Conservation (phyloP, 2,888 invertebrate species). For the Theristus sp. region DNA sequence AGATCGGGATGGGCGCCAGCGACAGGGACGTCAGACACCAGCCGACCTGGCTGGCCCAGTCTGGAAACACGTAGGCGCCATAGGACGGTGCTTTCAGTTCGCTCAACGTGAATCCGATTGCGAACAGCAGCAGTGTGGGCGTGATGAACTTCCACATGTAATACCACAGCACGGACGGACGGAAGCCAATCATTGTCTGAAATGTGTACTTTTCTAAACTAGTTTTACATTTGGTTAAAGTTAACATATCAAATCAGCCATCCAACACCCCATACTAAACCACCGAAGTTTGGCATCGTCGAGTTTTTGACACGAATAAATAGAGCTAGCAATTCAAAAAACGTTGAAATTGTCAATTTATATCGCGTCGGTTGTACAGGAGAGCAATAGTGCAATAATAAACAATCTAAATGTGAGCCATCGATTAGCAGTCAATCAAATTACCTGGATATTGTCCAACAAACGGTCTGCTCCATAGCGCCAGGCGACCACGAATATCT, state of each 20-base stretch:
- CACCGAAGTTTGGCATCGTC: too few relatives aligned
- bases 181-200: slow-evolving; percentile 25
- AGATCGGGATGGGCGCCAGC: slow-evolving; percentile 24
- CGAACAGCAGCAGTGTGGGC: slow-evolving; percentile 24
- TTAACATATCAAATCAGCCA: too few relatives aligned
- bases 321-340: too few relatives aligned
- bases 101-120: slow-evolving; percentile 23
- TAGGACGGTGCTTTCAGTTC: slow-evolving; percentile 25
- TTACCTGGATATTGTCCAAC: slow-evolving; percentile 17
- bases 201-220: too few relatives aligned
- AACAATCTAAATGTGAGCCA: too few relatives aligned
- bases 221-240: too few relatives aligned
- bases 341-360: too few relatives aligned
- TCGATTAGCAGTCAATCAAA: too few relatives aligned
- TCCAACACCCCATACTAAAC: too few relatives aligned
- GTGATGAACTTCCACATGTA: slow-evolving; percentile 26
- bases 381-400: too few relatives aligned
- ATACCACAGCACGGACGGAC: slow-evolving; percentile 22
- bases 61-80: slow-evolving; percentile 20
- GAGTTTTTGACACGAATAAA: too few relatives aligned
- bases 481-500: slow-evolving; percentile 9
- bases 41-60: slow-evolving; percentile 25
- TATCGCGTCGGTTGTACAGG: too few relatives aligned
- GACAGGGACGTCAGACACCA: slow-evolving; percentile 21
- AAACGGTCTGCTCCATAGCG: slow-evolving; percentile 7